These are phyloP conservation scores for Smittia aterrima DNA, from an alignment of 2,888 invertebrate genomes.

Conservation along the genomic window DNA sequence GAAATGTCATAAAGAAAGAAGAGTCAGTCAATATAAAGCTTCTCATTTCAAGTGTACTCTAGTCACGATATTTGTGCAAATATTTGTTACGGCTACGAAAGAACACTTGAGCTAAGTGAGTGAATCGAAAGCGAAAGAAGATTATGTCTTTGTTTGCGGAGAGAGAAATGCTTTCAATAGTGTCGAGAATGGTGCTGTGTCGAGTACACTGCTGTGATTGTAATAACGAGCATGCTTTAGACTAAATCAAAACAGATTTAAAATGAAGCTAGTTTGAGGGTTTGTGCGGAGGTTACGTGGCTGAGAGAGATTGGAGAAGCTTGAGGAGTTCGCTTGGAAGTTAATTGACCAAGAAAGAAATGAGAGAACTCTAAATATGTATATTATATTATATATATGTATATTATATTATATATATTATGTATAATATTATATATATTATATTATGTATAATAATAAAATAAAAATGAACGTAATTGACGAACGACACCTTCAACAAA, in stretches of 20 bases:
- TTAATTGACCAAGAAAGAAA: too few species aligned
- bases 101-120: not conserved
- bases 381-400: too few species aligned
- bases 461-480: too few species aligned
- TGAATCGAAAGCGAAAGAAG: conserved; percentile 10
- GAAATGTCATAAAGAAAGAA: not conserved
- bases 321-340: too few species aligned
- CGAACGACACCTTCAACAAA: too few species aligned
- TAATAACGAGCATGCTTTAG: not conserved
- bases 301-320: too few species aligned
- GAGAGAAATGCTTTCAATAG: not conserved
- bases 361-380: too few species aligned
- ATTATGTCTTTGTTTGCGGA: conserved; percentile 7
- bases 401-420: too few species aligned
- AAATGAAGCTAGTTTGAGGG: too few species aligned
- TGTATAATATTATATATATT: too few species aligned
- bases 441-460: too few species aligned
- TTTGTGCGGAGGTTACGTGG: too few species aligned
- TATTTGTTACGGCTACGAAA: not conserved
- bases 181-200: not conserved
- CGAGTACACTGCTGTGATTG: not conserved
- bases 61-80: not conserved
- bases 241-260: not conserved
- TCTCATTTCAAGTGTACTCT: not conserved
- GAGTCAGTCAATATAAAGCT: not conserved